Evolutionary conservation across 2,888 invertebrate genomes (phyloP).

Genomic region (Campoplex nolae): DNA sequence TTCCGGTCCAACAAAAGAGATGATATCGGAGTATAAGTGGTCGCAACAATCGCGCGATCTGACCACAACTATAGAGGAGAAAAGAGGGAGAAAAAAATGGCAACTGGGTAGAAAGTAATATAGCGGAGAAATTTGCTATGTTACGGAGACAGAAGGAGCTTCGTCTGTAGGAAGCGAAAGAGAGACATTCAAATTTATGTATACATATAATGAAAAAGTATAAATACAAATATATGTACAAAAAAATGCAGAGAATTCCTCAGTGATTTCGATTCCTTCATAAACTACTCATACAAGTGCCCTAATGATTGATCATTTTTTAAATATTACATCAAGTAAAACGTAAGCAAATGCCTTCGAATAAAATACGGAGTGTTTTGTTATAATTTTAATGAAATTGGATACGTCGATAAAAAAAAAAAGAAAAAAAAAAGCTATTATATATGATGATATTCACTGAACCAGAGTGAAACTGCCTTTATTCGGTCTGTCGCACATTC

Average conservation of each 20-base stretch:
- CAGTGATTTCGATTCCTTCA: not conserved
- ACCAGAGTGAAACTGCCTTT: not conserved
- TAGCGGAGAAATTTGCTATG: slow-evolving; percentile 65
- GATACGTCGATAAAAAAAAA: not conserved
- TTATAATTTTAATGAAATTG: not conserved
- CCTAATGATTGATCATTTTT: not conserved
- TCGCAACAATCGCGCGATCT: slow-evolving; percentile 25
- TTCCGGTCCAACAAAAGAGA: slow-evolving; percentile 37
- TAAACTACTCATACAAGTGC: too few relatives aligned
- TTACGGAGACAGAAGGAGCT: slow-evolving; percentile 50
- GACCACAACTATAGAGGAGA: slow-evolving; percentile 29
- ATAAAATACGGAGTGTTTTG: too few relatives aligned
- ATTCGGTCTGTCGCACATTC: not conserved
- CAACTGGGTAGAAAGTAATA: slow-evolving; percentile 68
- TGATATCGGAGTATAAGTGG: slow-evolving; percentile 39
- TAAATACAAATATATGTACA: not conserved
- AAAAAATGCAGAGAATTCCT: not conserved
- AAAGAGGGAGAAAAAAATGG: slow-evolving; percentile 36
- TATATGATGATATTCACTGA: not conserved
- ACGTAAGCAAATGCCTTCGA: too few relatives aligned
- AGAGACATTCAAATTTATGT: slow-evolving; percentile 27
- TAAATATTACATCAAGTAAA: not conserved
- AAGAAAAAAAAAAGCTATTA: not conserved
- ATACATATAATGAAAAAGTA: slow-evolving; percentile 6
- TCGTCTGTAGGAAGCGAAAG: slow-evolving; percentile 6